Evolutionary conservation across 2,888 invertebrate genomes (phyloP), one percentile per base, ranked within the genome.

Genomic region (Dasysyrphus tricinctus): DNA sequence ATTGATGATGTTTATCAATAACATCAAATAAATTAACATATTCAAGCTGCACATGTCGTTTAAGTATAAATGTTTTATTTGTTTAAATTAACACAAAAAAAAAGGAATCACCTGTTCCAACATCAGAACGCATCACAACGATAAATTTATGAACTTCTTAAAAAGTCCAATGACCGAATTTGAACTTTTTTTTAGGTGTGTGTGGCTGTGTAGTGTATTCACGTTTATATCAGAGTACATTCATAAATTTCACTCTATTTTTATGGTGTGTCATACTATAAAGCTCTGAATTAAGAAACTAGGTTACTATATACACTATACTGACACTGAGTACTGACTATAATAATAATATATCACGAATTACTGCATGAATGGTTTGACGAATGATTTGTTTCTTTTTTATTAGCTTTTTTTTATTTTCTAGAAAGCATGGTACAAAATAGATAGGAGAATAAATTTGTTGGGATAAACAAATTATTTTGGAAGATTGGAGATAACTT

Each of bases 151-250:
- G 47, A 63, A 61, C 57, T 63, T 61, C 63, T 61, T 49, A 6
- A 44, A 74, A 75, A 86, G 86, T 81, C 81, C 78, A 86, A 59
- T 86, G 81, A 74, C 81, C 81, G 86, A 77, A 86, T 81, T 86
- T 78, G 78, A 81, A 86, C 86, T 67, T 49, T 34, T 16, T 7
- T 8, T 39, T 12, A 7, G 29, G 54, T 19, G 11, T 49, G 16
- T 16, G 3, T 16, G 9, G 3, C n/a, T n/a, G n/a, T 9, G 37
- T 47, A 47, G 2, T 19, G 19, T 24, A 49, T 29, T 54, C 14
- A 29, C 8, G 29, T 54, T 32, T 54, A n/a, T 54, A 32, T 54
- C 29, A 32, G 14, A 54, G 29, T 1, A 32, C 29, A 54, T 54
- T 54, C 54, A 54, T 54, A 8, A 8, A 16, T 19, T 16, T 57